These are phyloP conservation scores for Camponotus fellah DNA, from an alignment of 2,888 invertebrate genomes.

Conservation along the genomic window DNA sequence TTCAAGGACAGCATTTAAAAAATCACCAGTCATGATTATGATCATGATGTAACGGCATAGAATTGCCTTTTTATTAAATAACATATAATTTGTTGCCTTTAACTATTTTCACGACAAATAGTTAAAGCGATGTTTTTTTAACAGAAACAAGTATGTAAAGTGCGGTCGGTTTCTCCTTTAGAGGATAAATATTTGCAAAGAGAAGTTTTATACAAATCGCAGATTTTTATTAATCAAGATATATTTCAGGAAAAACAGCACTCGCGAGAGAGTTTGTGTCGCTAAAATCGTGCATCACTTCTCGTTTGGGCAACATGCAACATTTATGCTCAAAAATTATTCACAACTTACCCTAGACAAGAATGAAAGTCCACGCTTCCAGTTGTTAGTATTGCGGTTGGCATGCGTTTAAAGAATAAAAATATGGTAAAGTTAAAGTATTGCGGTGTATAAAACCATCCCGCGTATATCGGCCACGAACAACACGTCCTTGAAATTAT, in stretches of 20 bases:
- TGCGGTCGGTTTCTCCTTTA: neutral
- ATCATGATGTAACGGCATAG: constrained; percentile 29
- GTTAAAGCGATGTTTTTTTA: constrained; percentile 8
- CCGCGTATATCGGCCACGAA: constrained; percentile 33
- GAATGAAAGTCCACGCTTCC: constrained; percentile 84
- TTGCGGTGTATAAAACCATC: constrained; percentile 58
- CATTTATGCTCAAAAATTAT: constrained; percentile 46
- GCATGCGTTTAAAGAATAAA: constrained; percentile 82
- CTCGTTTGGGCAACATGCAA: constrained; percentile 3
- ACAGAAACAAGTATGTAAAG: neutral
- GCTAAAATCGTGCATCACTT: constrained; percentile 12
- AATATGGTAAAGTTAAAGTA: constrained; percentile 77
- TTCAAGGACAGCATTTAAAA: constrained; percentile 38
- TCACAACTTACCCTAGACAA: constrained; percentile 84
- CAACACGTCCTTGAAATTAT: constrained; percentile 61
- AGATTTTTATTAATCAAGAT: neutral
- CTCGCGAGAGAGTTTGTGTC: neutral
- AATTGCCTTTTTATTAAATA: constrained; percentile 35
- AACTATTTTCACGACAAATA: neutral
- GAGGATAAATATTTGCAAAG: neutral
- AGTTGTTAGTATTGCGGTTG: constrained; percentile 83
- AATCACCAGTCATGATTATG: constrained; percentile 39
- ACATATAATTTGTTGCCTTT: constrained; percentile 32
- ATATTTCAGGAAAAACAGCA: neutral
- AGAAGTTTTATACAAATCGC: neutral